phyloP scores from a whole-genome alignment of 2,888 invertebrate species.

The Zhuqinia jingwanae region DNA sequence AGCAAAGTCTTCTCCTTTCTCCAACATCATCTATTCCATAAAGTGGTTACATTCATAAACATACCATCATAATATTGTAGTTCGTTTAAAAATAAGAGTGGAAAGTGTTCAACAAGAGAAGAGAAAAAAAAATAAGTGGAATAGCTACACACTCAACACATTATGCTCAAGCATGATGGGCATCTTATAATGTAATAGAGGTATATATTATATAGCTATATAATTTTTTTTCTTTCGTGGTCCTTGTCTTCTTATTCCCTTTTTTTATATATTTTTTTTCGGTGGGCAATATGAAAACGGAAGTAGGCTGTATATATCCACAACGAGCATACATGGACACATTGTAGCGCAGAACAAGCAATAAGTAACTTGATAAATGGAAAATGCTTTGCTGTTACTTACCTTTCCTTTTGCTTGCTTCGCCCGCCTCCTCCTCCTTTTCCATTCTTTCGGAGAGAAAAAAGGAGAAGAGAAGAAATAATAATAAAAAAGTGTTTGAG shows the following conservation, averaged over 20 bases:
- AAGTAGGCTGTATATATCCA: not conserved
- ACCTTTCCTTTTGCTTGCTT: too few species aligned
- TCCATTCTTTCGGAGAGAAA: not conserved
- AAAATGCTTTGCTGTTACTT: constrained; percentile 53
- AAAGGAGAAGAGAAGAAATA: too few species aligned
- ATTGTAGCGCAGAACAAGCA: not conserved
- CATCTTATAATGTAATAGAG: constrained; percentile 38
- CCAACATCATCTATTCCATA: constrained; percentile 22
- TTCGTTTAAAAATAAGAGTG: constrained; percentile 9
- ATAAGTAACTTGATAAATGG: constrained; percentile 57
- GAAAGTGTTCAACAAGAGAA: constrained; percentile 48
- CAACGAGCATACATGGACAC: constrained; percentile 5
- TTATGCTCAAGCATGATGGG: constrained; percentile 37
- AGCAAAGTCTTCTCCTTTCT: not conserved
- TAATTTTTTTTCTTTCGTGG: constrained; percentile 21
- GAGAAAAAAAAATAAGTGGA: constrained; percentile 32
- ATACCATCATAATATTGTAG: not conserved
- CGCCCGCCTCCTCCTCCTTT: not conserved
- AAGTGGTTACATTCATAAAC: constrained; percentile 33
- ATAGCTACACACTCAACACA: constrained; percentile 52
- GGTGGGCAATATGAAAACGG: too few species aligned
- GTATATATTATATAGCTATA: too few species aligned
- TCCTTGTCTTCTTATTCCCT: constrained; percentile 28
- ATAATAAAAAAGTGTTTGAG: too few species aligned
- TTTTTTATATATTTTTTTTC: too few species aligned